Conservation (phyloP, 1,140 invertebrate genomes). For the Leptoteleia sp. region DNA sequence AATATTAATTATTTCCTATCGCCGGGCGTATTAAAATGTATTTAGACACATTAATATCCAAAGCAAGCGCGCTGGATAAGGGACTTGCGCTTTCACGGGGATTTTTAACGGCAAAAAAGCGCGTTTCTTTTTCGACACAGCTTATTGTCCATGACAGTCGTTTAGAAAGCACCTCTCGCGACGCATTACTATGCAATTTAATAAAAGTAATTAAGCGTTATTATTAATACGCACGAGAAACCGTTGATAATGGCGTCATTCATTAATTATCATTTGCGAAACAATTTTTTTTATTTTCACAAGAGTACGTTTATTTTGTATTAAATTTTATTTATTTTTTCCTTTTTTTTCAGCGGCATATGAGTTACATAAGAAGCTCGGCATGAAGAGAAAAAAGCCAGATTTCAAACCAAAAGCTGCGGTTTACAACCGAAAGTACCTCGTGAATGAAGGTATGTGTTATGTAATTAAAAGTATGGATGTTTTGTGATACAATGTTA, state of each 20-base stretch:
- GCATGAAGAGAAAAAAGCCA: neutral
- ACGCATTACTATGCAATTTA: constrained; percentile 36
- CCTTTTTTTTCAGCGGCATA: too few species aligned
- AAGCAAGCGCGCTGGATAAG: neutral
- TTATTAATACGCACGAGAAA: constrained; percentile 19
- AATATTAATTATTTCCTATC: constrained; percentile 19
- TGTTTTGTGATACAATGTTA: too few species aligned
- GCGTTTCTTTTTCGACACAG: constrained; percentile 11
- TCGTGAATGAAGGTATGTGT: constrained; percentile 16
- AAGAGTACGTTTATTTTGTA: too few species aligned
- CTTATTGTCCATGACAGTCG: constrained; percentile 19
- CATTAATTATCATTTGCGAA: constrained; percentile 10
- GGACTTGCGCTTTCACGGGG: constrained; percentile 13
- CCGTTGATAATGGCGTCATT: constrained; percentile 23
- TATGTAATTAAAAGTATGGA: too few species aligned
- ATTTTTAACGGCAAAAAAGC: constrained; percentile 3
- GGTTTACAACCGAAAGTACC: constrained; percentile 10
- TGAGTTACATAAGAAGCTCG: constrained; percentile 14
- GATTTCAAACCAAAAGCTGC: neutral
- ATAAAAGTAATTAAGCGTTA: constrained; percentile 20
- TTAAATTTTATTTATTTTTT: too few species aligned
- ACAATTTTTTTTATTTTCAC: too few species aligned
- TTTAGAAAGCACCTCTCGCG: constrained; percentile 33
- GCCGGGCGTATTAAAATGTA: neutral
- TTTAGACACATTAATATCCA: constrained; percentile 4